Evolutionary conservation across 2,888 invertebrate species (phyloP), one percentile per base, ranked within the genome.

Genomic region (Pyrrhosoma nymphula): DNA sequence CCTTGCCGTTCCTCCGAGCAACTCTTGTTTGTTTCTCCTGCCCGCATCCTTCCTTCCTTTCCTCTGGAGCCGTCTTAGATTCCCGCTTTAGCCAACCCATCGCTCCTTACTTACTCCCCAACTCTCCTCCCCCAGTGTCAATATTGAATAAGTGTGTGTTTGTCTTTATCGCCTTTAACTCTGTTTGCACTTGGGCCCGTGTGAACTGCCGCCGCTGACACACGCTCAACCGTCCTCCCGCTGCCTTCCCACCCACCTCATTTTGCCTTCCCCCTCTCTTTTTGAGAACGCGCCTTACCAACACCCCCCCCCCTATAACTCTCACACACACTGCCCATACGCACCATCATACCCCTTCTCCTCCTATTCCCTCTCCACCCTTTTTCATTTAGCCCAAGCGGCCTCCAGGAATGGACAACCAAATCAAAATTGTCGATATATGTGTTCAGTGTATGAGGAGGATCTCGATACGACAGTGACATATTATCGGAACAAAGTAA

Each of bases 111-210:
- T 23, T 30, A 69, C 82, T 82, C 69, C 82, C 10, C 82, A 6
- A n/a, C 69, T n/a, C n/a, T 18, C 82, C 30, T 35, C 82, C 30
- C 35, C 82, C 82, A 35, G 82, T 82, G 82, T 82, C 82, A 82
- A 82, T 82, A 82, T 82, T 82, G 82, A 82, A 82, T 82, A 82
- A 82, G 82, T 82, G 69, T 69, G 82, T 82, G 82, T 30, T 82
- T 82, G 82, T 82, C 82, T 82, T 82, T 82, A 82, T 82, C 82
- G 82, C 82, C 82, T 82, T 82, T 82, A 82, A 82, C 82, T 35
- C 35, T 82, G 82, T 82, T 82, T 82, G 82, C 82, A 35, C 82
- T 82, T 16, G n/a, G 82, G n/a, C 82, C 82, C 30, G 30, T 35
- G 82, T 35, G 30, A 35, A 82, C 82, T 35, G 30, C 30, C 82